phyloP scores from a whole-genome alignment of 2,113 vertebrate species.

The Poeciliopsis prolifica region DNA sequence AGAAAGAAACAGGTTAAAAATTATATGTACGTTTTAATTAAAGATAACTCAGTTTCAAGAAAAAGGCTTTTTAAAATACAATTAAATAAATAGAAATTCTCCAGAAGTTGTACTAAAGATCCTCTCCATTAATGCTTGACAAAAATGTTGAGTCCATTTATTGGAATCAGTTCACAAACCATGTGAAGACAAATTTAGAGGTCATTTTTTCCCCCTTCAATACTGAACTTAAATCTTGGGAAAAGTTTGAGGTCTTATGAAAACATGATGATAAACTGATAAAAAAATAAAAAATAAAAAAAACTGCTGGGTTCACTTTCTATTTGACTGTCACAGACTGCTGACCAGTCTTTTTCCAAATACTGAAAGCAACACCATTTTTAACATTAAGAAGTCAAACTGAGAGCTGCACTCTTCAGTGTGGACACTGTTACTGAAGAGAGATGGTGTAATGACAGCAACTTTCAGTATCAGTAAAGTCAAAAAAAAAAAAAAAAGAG shows the following conservation, averaged over 20 bases:
- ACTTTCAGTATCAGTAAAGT: too few relatives aligned
- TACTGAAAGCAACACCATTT: too few relatives aligned
- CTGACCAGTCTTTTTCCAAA: too few relatives aligned
- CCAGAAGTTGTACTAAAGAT: neutral
- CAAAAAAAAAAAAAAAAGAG: too few relatives aligned
- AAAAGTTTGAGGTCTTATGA: neutral
- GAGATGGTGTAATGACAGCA: too few relatives aligned
- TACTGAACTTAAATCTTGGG: neutral
- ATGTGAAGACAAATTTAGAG: neutral
- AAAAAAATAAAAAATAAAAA: too few relatives aligned
- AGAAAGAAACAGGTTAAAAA: slow-evolving; percentile 16
- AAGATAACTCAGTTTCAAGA: neutral
- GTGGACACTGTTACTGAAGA: too few relatives aligned
- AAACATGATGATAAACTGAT: too few relatives aligned
- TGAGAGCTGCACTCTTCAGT: too few relatives aligned
- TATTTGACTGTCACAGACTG: too few relatives aligned
- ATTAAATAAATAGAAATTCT: neutral
- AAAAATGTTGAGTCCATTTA: neutral
- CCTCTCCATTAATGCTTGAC: neutral
- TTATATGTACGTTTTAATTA: neutral
- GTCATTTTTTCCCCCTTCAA: neutral
- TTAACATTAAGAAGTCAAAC: too few relatives aligned
- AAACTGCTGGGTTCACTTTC: too few relatives aligned
- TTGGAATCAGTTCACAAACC: neutral
- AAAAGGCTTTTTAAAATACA: neutral